A percentile compares a stretch with the other conserved stretches of the same genome.
Conservation (phyloP, 2,797 vertebrate species). For the Pagetopsis macropterus region DNA sequence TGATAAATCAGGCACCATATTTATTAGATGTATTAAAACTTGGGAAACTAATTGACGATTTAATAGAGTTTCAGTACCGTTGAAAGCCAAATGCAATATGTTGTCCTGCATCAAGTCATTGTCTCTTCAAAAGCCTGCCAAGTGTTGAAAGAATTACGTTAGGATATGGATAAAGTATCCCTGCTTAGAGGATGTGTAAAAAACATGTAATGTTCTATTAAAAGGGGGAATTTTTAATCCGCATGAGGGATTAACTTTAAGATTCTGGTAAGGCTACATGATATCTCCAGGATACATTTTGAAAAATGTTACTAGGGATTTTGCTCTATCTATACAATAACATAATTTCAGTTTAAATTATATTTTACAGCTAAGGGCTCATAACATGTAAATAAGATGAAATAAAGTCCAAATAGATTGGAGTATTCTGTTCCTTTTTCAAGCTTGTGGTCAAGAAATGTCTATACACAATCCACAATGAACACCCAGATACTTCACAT, state of each 20-base stretch:
- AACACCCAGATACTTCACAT: not conserved
- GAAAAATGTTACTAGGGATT: too few species aligned
- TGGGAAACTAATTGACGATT: not conserved
- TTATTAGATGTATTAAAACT: not conserved
- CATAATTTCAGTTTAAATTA: not conserved
- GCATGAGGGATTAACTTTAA: not conserved
- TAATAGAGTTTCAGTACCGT: not conserved
- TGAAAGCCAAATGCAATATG: not conserved
- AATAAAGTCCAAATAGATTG: not conserved
- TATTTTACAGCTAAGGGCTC: not conserved
- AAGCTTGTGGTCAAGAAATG: not conserved
- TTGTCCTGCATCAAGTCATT: not conserved
- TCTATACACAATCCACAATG: not conserved
- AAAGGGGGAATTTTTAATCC: not conserved
- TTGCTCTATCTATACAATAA: not conserved
- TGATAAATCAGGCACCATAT: not conserved
- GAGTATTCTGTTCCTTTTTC: not conserved
- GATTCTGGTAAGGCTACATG: not conserved
- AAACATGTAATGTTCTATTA: not conserved
- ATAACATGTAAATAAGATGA: not conserved
- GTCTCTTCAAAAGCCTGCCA: not conserved
- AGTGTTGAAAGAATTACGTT: not conserved
- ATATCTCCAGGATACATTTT: not conserved
- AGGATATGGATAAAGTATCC: not conserved
- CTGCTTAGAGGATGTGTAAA: not conserved